phyloP scores from a whole-genome alignment of 2,888 invertebrate genomes.

The Lissonota sp. region DNA sequence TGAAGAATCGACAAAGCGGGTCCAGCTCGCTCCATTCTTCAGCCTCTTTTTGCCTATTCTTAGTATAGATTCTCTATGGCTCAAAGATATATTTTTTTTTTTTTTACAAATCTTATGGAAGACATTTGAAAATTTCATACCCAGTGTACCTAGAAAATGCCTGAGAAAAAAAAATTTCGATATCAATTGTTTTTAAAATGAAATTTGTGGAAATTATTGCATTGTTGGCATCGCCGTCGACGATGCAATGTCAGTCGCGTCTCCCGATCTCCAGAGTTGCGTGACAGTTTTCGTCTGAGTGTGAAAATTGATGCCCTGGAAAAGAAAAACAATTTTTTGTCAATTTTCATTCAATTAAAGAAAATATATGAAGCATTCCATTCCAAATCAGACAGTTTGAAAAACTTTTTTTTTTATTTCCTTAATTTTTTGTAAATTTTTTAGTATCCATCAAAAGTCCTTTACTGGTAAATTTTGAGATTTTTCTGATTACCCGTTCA shows the following conservation, averaged over 20 bases:
- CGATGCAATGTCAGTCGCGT: conserved; percentile 90
- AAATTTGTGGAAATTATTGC: conserved; percentile 83
- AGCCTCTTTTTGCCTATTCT: conserved; percentile 37
- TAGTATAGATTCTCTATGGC: background rate
- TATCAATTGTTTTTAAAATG: background rate
- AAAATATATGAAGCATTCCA: no score
- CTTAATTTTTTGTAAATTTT: no score
- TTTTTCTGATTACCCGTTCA: no score
- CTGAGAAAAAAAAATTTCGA: background rate
- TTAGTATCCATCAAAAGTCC: no score
- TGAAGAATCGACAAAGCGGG: conserved; percentile 18
- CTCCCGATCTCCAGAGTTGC: conserved; percentile 96
- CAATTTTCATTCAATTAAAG: no score
- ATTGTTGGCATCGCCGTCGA: conserved; percentile 95
- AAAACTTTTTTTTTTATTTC: no score
- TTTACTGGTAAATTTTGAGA: no score
- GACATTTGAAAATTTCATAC: background rate
- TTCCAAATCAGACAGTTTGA: no score
- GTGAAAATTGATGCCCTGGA: conserved; percentile 97
- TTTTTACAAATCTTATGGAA: background rate
- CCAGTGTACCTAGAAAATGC: background rate
- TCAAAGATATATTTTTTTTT: background rate
- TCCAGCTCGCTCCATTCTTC: conserved; percentile 48
- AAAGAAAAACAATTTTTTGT: conserved; percentile 61
- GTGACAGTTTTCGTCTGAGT: conserved; percentile 99